These are phyloP conservation scores for Tichodroma muraria DNA, from an alignment of 2,113 vertebrate species.

Conservation along the genomic window DNA sequence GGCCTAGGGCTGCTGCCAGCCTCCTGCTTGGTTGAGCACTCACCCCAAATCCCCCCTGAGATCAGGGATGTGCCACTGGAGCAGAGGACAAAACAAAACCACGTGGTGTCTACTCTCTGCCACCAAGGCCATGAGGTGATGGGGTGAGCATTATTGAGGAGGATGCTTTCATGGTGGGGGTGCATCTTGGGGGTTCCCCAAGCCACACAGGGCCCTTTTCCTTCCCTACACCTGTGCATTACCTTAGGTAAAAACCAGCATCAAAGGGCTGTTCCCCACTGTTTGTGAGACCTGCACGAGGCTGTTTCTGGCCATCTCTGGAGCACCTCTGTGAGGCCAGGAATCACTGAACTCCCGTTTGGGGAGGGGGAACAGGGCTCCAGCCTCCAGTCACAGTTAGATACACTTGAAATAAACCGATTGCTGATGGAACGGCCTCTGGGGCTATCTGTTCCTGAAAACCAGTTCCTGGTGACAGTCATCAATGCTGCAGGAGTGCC, in stretches of 20 bases:
- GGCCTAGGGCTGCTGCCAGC: background rate
- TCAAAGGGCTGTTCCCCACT: background rate
- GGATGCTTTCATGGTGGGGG: background rate
- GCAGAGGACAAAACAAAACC: background rate
- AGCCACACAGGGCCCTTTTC: background rate
- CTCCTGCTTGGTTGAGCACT: background rate
- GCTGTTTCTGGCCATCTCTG: background rate
- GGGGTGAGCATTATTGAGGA: accelerated
- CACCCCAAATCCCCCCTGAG: background rate
- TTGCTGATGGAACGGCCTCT: background rate
- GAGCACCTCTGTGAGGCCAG: background rate
- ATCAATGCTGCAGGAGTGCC: background rate
- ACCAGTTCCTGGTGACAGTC: background rate
- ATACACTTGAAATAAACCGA: background rate
- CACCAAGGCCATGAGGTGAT: background rate
- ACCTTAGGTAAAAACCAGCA: background rate
- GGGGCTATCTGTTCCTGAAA: background rate
- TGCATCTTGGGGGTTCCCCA: background rate
- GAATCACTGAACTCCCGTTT: accelerated
- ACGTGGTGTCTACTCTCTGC: accelerated
- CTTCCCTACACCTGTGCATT: background rate
- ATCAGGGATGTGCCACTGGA: background rate
- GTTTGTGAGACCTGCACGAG: background rate
- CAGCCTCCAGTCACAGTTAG: background rate
- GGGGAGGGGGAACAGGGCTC: background rate